These are phyloP conservation scores for Thumatha senex DNA, from an alignment of 2,888 invertebrate species.

Conservation along the genomic window DNA sequence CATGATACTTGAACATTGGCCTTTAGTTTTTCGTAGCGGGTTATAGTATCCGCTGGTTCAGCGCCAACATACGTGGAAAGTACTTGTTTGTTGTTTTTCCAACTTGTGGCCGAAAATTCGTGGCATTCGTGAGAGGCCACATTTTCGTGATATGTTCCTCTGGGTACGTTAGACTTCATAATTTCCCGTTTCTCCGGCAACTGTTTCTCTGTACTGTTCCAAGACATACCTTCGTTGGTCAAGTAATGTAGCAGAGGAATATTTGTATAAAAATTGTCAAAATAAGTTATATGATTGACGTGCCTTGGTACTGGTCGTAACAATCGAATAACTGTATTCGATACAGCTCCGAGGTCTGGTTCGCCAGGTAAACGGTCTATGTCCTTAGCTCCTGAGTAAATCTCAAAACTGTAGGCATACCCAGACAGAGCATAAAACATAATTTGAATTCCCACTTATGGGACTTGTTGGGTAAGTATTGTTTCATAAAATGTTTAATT, in stretches of 20 bases:
- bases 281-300: conserved; percentile 21
- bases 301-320: conserved; percentile 15
- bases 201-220: conserved; percentile 45
- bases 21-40: conserved; percentile 28
- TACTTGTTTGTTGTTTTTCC: conserved; percentile 48
- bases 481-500: conserved; percentile 23
- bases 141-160: conserved; percentile 39
- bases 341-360: conserved; percentile 26
- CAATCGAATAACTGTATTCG: conserved; percentile 20
- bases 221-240: conserved; percentile 42
- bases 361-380: conserved; percentile 29
- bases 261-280: conserved; percentile 46
- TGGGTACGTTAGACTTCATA: conserved; percentile 28
- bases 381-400: conserved; percentile 29
- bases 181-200: conserved; percentile 10
- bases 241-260: conserved; percentile 43
- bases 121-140: conserved; percentile 27
- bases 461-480: conserved; percentile 22
- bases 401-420: conserved; percentile 38
- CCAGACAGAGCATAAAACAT: conserved; percentile 28
- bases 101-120: conserved; percentile 14
- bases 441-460: conserved; percentile 31
- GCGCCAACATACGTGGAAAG: conserved; percentile 47
- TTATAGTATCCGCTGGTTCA: conserved; percentile 32
- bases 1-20: conserved; percentile 41